phyloP scores from a whole-genome alignment of 2,888 invertebrate species.

The Callyntrura sp. region DNA sequence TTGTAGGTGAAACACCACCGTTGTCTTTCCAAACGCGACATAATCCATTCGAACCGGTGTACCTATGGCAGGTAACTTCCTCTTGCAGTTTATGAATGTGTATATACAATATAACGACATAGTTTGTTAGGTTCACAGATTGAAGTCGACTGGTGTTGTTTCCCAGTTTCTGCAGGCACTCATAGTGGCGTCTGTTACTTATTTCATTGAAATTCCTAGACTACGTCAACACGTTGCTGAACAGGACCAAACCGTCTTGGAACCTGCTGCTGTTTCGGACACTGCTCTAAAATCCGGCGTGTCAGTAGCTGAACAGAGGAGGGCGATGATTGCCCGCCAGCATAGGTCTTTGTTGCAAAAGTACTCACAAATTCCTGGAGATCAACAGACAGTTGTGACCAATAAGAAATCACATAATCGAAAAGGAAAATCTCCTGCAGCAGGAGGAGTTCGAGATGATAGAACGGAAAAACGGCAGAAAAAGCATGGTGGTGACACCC shows the following conservation, averaged over 20 bases:
- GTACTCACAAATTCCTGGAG: not conserved
- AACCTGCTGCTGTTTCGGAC: constrained; percentile 40
- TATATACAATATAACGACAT: no score
- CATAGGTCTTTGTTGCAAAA: not conserved
- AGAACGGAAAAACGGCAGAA: not conserved
- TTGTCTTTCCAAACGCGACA: constrained; percentile 81
- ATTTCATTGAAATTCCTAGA: constrained; percentile 80
- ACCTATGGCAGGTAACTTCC: constrained; percentile 81
- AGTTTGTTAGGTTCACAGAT: no score
- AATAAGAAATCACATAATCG: not conserved
- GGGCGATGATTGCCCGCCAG: constrained; percentile 12
- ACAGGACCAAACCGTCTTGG: not conserved
- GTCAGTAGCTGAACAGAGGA: constrained; percentile 18
- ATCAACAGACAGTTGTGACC: not conserved
- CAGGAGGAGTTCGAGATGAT: not conserved
- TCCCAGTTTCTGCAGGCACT: constrained; percentile 80
- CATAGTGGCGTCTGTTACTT: constrained; percentile 74
- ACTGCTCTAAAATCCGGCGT: constrained; percentile 24
- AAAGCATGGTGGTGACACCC: not conserved
- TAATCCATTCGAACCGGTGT: constrained; percentile 82
- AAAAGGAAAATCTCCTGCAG: not conserved
- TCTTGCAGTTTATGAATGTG: no score
- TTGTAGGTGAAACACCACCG: constrained; percentile 47
- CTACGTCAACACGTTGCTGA: not conserved
- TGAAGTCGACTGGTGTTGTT: no score